phyloP scores from a whole-genome alignment of 2,797 vertebrate species.

The Lindbergichthys nudifrons region DNA sequence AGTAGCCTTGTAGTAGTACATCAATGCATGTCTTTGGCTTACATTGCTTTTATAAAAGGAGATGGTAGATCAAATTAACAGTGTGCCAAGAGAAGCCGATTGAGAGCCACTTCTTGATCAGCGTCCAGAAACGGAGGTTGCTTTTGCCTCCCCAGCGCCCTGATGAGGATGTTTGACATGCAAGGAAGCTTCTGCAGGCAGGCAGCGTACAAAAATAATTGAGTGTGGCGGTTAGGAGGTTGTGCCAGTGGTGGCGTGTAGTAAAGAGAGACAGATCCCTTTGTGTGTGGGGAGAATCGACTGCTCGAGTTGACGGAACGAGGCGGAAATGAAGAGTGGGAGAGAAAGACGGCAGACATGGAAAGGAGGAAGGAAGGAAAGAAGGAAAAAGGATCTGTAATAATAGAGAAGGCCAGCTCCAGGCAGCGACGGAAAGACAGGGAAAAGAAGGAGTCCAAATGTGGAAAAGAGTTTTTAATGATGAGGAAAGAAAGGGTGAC shows the following conservation, averaged over 20 bases:
- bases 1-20: slow-evolving; percentile 36
- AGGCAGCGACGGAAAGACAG: slow-evolving; percentile 47
- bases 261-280: slow-evolving; percentile 69
- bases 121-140: slow-evolving; percentile 60
- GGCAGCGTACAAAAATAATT: slow-evolving; percentile 68
- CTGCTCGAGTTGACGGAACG: slow-evolving; percentile 50
- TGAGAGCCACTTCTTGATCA: slow-evolving; percentile 60
- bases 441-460: slow-evolving; percentile 49
- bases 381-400: slow-evolving; percentile 41
- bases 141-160: slow-evolving; percentile 35
- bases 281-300: slow-evolving; percentile 61
- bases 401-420: slow-evolving; percentile 52
- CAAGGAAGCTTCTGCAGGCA: slow-evolving; percentile 65
- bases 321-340: slow-evolving; percentile 61
- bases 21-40: slow-evolving; percentile 47
- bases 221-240: slow-evolving; percentile 69
- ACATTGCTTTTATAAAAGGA: slow-evolving; percentile 48
- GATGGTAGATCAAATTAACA: slow-evolving; percentile 57
- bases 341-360: slow-evolving; percentile 46
- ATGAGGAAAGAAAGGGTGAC: slow-evolving; percentile 41
- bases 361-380: slow-evolving; percentile 39
- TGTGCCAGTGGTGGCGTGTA: slow-evolving; percentile 64
- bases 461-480: slow-evolving; percentile 60
- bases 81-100: slow-evolving; percentile 39
- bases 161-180: slow-evolving; percentile 70